phyloP scores from a whole-genome alignment of 23 tunicate genomes.

The Trididemnum clinides region DNA sequence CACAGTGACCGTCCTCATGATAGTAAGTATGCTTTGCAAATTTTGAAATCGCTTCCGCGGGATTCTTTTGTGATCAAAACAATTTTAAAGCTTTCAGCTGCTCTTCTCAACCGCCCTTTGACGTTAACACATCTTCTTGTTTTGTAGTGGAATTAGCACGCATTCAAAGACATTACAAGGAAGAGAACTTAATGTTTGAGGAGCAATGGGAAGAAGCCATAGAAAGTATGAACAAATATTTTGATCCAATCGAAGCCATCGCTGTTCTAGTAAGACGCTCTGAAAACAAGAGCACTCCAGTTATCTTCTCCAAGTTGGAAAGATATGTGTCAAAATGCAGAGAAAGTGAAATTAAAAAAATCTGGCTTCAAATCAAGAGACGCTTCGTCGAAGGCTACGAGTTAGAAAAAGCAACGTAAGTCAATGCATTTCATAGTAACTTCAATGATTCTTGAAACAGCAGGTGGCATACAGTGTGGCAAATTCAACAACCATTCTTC shows the following conservation, averaged over 20 bases:
- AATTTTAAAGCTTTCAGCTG: too few relatives aligned
- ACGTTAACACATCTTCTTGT: too few relatives aligned
- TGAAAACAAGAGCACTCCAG: slow-evolving; percentile 8
- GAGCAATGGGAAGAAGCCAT: slow-evolving; percentile 41
- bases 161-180: not conserved
- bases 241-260: slow-evolving; percentile 27
- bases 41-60: too few relatives aligned
- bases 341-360: not conserved
- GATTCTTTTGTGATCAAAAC: too few relatives aligned
- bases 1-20: not conserved
- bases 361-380: not conserved
- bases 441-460: too few relatives aligned
- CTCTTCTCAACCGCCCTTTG: too few relatives aligned
- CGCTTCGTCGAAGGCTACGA: not conserved
- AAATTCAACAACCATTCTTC: too few relatives aligned
- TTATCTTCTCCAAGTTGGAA: slow-evolving; percentile 23
- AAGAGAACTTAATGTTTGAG: slow-evolving; percentile 34
- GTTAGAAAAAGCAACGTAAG: slow-evolving; percentile 13
- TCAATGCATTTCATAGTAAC: not conserved
- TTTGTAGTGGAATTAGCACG: slow-evolving; percentile 21
- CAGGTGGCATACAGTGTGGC: too few relatives aligned
- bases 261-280: not conserved
- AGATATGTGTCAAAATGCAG: slow-evolving; percentile 1
- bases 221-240: not conserved
- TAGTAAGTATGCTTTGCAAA: too few relatives aligned